phyloP scores from a whole-genome alignment of 1,140 invertebrate genomes.

The Homalodisca vitripennis region DNA sequence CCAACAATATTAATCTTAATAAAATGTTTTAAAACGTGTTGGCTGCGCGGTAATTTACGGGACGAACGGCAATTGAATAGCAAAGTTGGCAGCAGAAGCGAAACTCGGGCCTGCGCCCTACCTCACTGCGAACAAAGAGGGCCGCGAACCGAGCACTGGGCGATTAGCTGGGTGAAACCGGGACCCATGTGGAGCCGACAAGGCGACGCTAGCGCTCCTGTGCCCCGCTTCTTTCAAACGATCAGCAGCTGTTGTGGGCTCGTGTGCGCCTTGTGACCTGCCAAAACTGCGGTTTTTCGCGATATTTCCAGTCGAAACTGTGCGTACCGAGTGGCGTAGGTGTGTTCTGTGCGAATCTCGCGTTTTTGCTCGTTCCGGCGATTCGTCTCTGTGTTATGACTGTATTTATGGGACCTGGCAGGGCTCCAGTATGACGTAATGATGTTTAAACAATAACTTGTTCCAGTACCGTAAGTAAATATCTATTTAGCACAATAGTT shows the following conservation, averaged over 20 bases:
- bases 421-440: too few relatives aligned
- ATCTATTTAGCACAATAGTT: too few relatives aligned
- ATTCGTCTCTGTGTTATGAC: not conserved
- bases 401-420: not conserved
- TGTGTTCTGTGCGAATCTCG: not conserved
- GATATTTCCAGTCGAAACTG: not conserved
- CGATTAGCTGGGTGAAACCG: conserved; percentile 17
- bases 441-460: too few relatives aligned
- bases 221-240: not conserved
- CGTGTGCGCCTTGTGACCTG: not conserved
- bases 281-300: not conserved
- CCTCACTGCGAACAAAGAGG: not conserved
- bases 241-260: not conserved
- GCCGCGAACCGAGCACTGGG: not conserved
- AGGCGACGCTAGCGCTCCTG: conserved; percentile 2
- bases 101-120: conserved; percentile 10
- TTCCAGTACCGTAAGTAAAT: too few relatives aligned
- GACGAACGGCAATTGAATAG: too few relatives aligned
- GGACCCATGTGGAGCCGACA: conserved; percentile 4
- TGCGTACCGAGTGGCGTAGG: not conserved
- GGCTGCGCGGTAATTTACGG: too few relatives aligned
- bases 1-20: too few relatives aligned
- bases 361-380: not conserved
- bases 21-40: too few relatives aligned
- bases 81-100: not conserved